Base-by-base conservation (phyloP, 1,140 invertebrate species). In the Delia radicum region DNA sequence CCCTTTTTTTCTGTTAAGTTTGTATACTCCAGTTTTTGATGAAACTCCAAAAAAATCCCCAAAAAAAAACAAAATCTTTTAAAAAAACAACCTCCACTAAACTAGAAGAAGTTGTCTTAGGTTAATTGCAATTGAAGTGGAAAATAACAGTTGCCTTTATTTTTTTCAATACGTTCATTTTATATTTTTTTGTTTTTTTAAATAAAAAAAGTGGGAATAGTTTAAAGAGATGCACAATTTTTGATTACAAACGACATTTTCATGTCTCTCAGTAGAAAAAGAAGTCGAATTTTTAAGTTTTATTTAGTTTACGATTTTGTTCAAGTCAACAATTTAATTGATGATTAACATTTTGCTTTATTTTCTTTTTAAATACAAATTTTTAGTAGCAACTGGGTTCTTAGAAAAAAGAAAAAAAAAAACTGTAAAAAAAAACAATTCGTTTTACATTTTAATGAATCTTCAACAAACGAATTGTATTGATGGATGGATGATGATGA, bases 121-220 rank as follows among this genome's bases (percentile, higher is more conserved):
- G 65, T 69, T 69, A 69, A 69, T 69, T 69, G 65, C 65, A 69
- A 69, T 69, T 69, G 65, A 69, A 69, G 65, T 69, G 65, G 65
- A 69, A 69, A 37, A 69, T 69, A 69, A 69, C 65, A 69, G 65
- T 69, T 67, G 63, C 13, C 28, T 67, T 31, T 8, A 31, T 31
- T 67, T 69, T 33, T 6, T 69, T 24, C 18, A 10, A 37, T 10
- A 33, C n/a, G n/a, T n/a, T n/a, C n/a, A n/a, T n/a, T n/a, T n/a
- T 37, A 2, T 37, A 10, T 37, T 37, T 37, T 37, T 1, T 33
- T 33, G 5, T 33, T 33, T 12, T 37, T 37, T 37, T 37, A 7
- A 37, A 37, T 37, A n/a, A n/a, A 63, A 13, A 69, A 21, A 37
- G 65, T 37, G 65, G 65, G 29, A 69, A 69, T 33, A 33, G 65